Conservation (phyloP, 2,888 invertebrate genomes). For the Limnephilus rhombicus region DNA sequence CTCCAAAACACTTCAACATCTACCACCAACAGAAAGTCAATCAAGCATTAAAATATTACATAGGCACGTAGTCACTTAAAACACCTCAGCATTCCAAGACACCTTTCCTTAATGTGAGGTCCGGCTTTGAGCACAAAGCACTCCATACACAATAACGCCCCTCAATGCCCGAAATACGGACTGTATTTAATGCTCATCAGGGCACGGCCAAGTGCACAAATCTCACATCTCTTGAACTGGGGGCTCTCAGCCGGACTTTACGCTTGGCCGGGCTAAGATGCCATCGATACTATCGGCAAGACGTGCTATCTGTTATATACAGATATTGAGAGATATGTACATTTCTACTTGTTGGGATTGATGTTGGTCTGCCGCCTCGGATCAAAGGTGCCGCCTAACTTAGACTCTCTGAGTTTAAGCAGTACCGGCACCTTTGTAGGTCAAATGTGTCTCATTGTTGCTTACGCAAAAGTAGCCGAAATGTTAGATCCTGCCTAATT, state of each 20-base stretch:
- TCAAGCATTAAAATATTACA: neutral
- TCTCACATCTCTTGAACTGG: neutral
- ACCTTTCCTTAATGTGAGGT: conserved; percentile 13
- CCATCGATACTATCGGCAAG: neutral
- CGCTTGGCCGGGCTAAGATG: neutral
- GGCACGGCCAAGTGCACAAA: neutral
- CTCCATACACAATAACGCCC: conserved; percentile 14
- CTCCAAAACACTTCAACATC: neutral
- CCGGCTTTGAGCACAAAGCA: neutral
- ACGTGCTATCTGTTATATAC: neutral
- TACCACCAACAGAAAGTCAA: neutral
- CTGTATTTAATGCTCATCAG: neutral
- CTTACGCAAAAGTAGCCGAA: neutral
- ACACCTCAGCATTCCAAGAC: neutral
- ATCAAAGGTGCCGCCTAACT: neutral
- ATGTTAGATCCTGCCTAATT: conserved; percentile 13
- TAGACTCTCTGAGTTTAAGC: too few relatives aligned
- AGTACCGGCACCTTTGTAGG: neutral
- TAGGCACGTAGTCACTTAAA: neutral
- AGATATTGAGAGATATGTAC: neutral
- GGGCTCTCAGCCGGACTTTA: neutral
- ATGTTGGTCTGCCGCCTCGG: neutral
- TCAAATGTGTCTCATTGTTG: conserved; percentile 17
- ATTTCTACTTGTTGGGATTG: neutral
- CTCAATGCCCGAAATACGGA: conserved; percentile 1